Percentiles rank a stretch among this genome's conserved stretches.
Conservation (phyloP, 2,888 invertebrate genomes). For the Diachrysia chrysitis region DNA sequence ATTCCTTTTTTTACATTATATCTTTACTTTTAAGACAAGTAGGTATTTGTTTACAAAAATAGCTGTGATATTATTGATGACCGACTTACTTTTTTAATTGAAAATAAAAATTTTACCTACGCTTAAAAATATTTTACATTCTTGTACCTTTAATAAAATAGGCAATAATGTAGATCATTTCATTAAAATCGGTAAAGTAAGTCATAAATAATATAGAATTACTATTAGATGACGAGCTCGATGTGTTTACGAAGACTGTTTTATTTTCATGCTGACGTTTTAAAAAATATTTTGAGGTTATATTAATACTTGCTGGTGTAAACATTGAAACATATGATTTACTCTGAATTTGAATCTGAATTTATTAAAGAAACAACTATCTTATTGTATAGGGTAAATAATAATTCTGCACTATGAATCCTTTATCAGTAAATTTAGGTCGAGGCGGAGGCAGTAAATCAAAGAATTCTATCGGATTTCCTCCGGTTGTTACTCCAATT, state of each 20-base stretch:
- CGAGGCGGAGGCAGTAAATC: conserved; percentile 69
- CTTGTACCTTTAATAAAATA: not conserved
- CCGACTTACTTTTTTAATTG: too few species aligned
- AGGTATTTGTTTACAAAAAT: too few species aligned
- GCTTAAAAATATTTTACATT: too few species aligned
- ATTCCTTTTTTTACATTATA: too few species aligned
- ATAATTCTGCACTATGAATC: conserved; percentile 68
- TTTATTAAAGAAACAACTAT: not conserved
- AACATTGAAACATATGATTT: conserved; percentile 11
- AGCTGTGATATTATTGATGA: too few species aligned
- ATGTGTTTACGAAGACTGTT: conserved; percentile 19
- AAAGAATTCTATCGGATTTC: conserved; percentile 67
- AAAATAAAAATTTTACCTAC: too few species aligned
- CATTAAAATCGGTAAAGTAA: too few species aligned
- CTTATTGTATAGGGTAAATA: not conserved
- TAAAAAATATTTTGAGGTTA: conserved; percentile 27
- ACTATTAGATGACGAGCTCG: too few species aligned
- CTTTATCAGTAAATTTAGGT: conserved; percentile 73
- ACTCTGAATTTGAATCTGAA: not conserved
- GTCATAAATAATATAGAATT: too few species aligned
- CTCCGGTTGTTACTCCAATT: conserved; percentile 63
- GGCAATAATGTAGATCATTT: too few species aligned
- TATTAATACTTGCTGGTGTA: conserved; percentile 9
- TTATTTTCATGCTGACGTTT: conserved; percentile 12
- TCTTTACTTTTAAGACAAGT: too few species aligned